These are phyloP conservation scores for Eristalis arbustorum DNA, from an alignment of 2,888 invertebrate species.

Conservation along the genomic window DNA sequence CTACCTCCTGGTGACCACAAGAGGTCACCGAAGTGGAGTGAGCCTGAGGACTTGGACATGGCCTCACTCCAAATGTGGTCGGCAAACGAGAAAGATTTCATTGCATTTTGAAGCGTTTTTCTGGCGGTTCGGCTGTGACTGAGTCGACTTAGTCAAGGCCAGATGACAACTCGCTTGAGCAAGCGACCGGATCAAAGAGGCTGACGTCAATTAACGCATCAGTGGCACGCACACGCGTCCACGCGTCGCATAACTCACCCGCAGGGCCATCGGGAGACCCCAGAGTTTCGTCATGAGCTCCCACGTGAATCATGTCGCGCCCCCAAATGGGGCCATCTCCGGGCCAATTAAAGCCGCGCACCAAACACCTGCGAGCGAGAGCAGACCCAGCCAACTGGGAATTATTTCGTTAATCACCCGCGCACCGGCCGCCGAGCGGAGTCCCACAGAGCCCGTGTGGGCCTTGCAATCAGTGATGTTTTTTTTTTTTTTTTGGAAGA, in stretches of 20 bases:
- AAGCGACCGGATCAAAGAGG: not conserved
- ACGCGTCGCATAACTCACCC: not conserved
- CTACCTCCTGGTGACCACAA: not conserved
- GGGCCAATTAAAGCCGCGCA: slow-evolving; percentile 28
- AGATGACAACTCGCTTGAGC: not conserved
- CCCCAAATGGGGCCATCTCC: slow-evolving; percentile 12
- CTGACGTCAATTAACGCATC: not conserved
- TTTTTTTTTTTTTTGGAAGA: not conserved
- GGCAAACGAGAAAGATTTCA: too few relatives aligned
- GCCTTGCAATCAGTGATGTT: not conserved
- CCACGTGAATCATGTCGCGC: not conserved
- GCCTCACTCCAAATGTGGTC: too few relatives aligned
- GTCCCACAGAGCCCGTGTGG: not conserved
- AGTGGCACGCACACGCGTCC: not conserved
- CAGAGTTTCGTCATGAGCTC: not conserved
- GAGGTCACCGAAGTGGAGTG: too few relatives aligned
- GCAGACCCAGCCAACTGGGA: not conserved
- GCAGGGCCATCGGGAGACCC: not conserved
- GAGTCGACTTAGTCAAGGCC: not conserved
- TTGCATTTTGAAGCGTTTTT: too few relatives aligned
- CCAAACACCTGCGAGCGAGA: slow-evolving; percentile 31
- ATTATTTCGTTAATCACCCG: slow-evolving; percentile 40
- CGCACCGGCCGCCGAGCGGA: slow-evolving; percentile 4
- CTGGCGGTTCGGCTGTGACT: too few relatives aligned
- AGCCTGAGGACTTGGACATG: too few relatives aligned